These are phyloP conservation scores for Popillia japonica DNA, from an alignment of 1,140 invertebrate genomes.

Conservation along the genomic window DNA sequence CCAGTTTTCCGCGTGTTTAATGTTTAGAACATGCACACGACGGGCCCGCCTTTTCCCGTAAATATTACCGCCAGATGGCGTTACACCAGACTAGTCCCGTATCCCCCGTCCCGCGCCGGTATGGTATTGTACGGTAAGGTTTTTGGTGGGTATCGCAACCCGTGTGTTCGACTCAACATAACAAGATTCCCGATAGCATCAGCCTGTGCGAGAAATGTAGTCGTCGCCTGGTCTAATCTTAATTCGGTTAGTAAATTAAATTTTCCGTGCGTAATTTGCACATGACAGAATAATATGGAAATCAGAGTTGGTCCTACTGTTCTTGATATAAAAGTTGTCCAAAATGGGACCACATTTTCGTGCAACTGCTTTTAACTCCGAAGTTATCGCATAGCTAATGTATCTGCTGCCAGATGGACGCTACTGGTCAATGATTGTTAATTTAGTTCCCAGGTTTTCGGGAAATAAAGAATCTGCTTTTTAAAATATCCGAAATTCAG, in stretches of 20 bases:
- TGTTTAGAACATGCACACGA: constrained; percentile 2
- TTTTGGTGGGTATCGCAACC: background rate
- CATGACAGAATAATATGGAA: background rate
- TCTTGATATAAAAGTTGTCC: too few species aligned
- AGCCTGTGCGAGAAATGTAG: background rate
- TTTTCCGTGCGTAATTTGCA: background rate
- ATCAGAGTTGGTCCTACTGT: too few species aligned
- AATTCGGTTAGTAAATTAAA: background rate
- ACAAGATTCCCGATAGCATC: background rate
- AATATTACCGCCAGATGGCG: constrained; percentile 13
- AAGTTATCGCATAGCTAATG: too few species aligned
- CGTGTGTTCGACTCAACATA: background rate
- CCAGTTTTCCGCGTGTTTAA: background rate
- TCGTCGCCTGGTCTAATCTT: background rate
- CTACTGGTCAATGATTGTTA: too few species aligned
- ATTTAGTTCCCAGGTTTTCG: too few species aligned
- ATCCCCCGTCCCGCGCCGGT: background rate
- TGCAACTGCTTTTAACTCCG: too few species aligned
- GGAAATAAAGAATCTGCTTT: too few species aligned
- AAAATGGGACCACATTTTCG: too few species aligned
- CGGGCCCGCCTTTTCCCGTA: background rate
- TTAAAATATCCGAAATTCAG: too few species aligned
- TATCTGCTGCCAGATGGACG: too few species aligned
- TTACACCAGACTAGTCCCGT: background rate
- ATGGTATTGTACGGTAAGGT: background rate